These are phyloP conservation scores for Morphnarchus princeps DNA, from an alignment of 2,113 vertebrate genomes.

Conservation along the genomic window DNA sequence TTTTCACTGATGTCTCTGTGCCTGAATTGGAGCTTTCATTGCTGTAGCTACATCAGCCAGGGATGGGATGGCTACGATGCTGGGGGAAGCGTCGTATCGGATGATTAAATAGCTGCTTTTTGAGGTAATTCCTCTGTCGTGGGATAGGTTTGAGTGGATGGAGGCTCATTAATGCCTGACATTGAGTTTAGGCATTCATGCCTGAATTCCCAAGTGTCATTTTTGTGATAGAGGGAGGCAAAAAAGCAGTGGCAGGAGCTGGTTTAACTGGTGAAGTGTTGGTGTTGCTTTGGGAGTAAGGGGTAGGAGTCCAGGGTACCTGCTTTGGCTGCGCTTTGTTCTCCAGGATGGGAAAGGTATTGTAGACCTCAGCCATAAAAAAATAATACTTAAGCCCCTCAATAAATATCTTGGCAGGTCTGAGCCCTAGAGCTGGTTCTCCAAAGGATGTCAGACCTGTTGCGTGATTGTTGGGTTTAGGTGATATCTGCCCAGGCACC, in stretches of 20 bases:
- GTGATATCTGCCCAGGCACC: not conserved
- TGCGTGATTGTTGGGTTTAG: not conserved
- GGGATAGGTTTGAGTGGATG: not conserved
- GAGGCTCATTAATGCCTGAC: not conserved
- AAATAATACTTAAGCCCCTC: not conserved
- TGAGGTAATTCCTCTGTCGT: not conserved
- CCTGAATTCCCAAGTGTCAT: not conserved
- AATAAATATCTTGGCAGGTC: not conserved
- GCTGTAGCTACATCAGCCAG: not conserved
- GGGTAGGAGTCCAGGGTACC: not conserved
- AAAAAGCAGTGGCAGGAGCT: not conserved
- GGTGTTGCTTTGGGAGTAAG: not conserved
- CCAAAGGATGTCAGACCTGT: not conserved
- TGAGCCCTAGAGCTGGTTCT: not conserved
- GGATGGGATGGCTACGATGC: not conserved
- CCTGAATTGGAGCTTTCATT: not conserved
- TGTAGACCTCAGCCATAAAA: not conserved
- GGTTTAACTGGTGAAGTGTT: not conserved
- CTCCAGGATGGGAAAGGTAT: not conserved
- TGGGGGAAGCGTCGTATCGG: accelerated
- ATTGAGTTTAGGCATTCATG: not conserved
- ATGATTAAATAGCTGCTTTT: not conserved
- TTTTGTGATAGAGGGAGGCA: not conserved
- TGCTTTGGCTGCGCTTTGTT: accelerated
- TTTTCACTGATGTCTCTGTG: not conserved